These are phyloP conservation scores for Oophaga pumilio DNA, from an alignment of 2,113 vertebrate genomes.

Conservation along the genomic window DNA sequence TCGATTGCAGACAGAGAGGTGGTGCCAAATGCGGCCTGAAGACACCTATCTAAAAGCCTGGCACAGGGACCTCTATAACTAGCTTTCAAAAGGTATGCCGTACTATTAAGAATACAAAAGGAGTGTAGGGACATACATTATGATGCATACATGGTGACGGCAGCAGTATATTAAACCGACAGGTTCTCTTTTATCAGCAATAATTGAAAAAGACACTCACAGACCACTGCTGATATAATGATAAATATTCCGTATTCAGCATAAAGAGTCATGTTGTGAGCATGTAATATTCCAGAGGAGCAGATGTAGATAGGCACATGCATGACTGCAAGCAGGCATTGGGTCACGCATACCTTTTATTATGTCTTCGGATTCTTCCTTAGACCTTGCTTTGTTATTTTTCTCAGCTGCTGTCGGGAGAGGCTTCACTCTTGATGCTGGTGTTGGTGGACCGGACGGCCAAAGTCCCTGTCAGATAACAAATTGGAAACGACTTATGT, in stretches of 20 bases:
- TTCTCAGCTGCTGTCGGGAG: constrained; percentile 63
- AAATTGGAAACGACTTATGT: not conserved
- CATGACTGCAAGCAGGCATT: not conserved
- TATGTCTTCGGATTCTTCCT: constrained; percentile 57
- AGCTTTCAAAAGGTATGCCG: too few relatives aligned
- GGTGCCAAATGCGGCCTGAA: too few relatives aligned
- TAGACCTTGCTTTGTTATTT: constrained; percentile 61
- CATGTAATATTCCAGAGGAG: not conserved
- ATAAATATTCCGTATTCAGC: not conserved
- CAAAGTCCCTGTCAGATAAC: constrained; percentile 63
- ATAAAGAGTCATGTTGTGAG: not conserved
- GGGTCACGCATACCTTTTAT: constrained; percentile 65
- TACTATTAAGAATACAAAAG: too few relatives aligned
- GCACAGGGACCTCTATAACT: too few relatives aligned
- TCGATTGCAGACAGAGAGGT: too few relatives aligned
- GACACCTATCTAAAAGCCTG: too few relatives aligned
- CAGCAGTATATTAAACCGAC: too few relatives aligned
- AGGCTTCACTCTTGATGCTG: constrained; percentile 56
- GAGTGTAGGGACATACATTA: too few relatives aligned
- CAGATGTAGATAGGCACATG: not conserved
- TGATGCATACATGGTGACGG: too few relatives aligned
- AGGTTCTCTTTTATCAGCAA: too few relatives aligned
- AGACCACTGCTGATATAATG: not conserved
- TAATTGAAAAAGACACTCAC: too few relatives aligned
- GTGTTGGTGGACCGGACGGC: constrained; percentile 62